Percentiles rank a stretch among this genome's conserved stretches.
Evolutionary conservation across 2,797 vertebrate species (phyloP).

Genomic region (Amphiprion clarkii): DNA sequence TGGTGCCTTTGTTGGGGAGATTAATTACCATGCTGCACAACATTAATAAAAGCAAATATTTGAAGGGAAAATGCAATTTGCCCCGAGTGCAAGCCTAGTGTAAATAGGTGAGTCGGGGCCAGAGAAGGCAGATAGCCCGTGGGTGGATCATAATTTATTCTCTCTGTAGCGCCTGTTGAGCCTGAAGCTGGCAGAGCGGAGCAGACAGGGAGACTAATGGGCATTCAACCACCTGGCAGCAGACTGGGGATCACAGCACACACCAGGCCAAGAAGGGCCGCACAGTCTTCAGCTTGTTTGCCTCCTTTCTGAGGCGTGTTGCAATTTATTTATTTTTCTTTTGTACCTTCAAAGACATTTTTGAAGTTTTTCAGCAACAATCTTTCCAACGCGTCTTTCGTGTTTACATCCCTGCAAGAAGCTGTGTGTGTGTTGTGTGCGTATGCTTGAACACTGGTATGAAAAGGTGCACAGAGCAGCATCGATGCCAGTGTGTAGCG

Average conservation of each 20-base stretch:
- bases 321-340: background rate
- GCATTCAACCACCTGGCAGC: conserved; percentile 71
- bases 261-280: conserved; percentile 35
- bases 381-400: background rate
- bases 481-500: background rate
- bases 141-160: conserved; percentile 79
- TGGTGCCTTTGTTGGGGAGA: conserved; percentile 85
- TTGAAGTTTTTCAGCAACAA: conserved; percentile 8
- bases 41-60: conserved; percentile 87
- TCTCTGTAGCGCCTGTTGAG: conserved; percentile 70
- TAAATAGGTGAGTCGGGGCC: conserved; percentile 77
- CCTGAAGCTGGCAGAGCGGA: conserved; percentile 65
- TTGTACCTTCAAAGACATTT: conserved; percentile 12
- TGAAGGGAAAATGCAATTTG: conserved; percentile 81
- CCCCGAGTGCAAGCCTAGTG: conserved; percentile 66
- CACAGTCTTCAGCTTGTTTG: background rate
- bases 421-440: background rate
- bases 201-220: conserved; percentile 73
- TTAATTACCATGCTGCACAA: conserved; percentile 80
- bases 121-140: conserved; percentile 66
- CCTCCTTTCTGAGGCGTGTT: conserved; percentile 10
- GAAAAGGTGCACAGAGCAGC: background rate
- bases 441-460: background rate
- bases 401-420: conserved; percentile 1
- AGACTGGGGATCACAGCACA: conserved; percentile 41